Conservation (phyloP, 37 sponge, comb jelly and placozoan genomes). For the Dysidea cf. avara region DNA sequence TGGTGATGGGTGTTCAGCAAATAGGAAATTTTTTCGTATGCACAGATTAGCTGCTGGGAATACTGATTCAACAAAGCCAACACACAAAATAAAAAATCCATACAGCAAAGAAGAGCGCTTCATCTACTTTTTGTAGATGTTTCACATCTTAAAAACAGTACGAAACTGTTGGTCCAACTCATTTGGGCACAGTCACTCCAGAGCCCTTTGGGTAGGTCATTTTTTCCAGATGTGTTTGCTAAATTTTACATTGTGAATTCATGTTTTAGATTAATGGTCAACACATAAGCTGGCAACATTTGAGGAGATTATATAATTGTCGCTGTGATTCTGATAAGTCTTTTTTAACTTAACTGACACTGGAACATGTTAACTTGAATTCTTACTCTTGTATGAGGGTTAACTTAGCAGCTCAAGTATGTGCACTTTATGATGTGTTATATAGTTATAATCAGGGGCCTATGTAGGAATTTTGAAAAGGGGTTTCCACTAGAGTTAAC, state of each 20-base stretch:
- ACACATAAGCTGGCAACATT: slow-evolving; percentile 16
- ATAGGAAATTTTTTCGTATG: slow-evolving; percentile 34
- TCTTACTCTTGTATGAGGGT: too few species aligned
- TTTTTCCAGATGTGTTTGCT: too few species aligned
- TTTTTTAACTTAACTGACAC: slow-evolving; percentile 1
- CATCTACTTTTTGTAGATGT: slow-evolving; percentile 24
- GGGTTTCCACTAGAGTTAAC: too few species aligned
- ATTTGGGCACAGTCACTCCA: not conserved
- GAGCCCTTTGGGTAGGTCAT: slow-evolving; percentile 20
- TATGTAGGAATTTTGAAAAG: too few species aligned
- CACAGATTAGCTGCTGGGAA: not conserved
- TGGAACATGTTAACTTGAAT: slow-evolving; percentile 21
- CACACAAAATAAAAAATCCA: not conserved
- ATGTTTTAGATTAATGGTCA: slow-evolving; percentile 20
- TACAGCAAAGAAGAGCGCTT: slow-evolving; percentile 4
- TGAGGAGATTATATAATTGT: too few species aligned
- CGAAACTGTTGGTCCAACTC: slow-evolving; percentile 14
- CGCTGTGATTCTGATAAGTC: slow-evolving; percentile 5
- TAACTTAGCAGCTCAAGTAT: too few species aligned
- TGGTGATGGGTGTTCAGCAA: slow-evolving; percentile 34
- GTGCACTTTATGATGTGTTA: too few species aligned
- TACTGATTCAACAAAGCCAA: too few species aligned
- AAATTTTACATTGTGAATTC: not conserved
- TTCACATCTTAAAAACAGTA: slow-evolving; percentile 21
- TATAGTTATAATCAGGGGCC: too few species aligned